Conservation (phyloP, 2,888 invertebrate species). For the Philhelius pedissequus region DNA sequence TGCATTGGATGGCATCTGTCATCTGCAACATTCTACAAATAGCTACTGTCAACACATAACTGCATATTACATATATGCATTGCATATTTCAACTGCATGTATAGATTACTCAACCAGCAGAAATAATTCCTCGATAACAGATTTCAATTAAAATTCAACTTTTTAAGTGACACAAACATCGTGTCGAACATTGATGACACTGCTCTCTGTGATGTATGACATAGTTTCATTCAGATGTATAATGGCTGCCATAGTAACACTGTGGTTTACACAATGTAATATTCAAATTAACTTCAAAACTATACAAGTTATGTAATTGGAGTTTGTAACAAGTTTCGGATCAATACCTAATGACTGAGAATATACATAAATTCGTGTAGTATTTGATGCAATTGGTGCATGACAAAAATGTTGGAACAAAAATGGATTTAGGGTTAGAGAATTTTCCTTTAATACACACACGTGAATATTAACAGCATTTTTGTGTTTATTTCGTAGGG, state of each 20-base stretch:
- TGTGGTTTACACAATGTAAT: slow-evolving; percentile 53
- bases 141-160: slow-evolving; percentile 64
- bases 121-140: slow-evolving; percentile 39
- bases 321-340: slow-evolving; percentile 56
- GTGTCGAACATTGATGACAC: slow-evolving; percentile 20
- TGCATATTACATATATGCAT: neutral
- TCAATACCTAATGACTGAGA: slow-evolving; percentile 41
- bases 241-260: neutral
- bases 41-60: neutral
- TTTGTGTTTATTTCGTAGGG: too few species aligned
- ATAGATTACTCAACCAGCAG: slow-evolving; percentile 46
- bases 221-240: neutral
- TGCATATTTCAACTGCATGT: neutral
- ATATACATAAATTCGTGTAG: neutral
- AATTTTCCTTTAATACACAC: neutral
- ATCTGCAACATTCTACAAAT: neutral
- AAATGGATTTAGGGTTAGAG: neutral
- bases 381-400: slow-evolving; percentile 38
- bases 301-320: slow-evolving; percentile 52
- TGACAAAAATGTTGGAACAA: neutral
- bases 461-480: too few species aligned
- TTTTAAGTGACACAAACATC: slow-evolving; percentile 54
- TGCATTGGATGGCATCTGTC: neutral
- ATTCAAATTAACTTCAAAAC: slow-evolving; percentile 61
- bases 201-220: neutral